A percentile compares a stretch with the other conserved stretches of the same genome.
These are phyloP conservation scores for Ispidina picta DNA, from an alignment of 2,797 vertebrate genomes.

Conservation along the genomic window DNA sequence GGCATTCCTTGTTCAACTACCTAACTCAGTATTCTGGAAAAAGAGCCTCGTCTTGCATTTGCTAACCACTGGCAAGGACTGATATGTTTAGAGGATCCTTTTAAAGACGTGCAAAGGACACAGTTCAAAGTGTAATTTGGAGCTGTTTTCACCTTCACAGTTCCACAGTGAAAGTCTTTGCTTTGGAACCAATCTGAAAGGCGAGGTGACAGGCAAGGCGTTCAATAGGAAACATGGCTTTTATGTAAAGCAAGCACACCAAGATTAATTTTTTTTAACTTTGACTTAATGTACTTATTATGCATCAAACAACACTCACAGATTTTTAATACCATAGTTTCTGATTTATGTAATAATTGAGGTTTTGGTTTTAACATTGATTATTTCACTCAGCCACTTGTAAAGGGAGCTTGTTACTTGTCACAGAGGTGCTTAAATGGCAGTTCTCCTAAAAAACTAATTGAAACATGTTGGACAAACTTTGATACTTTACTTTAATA, in stretches of 20 bases:
- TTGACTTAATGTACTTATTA: background rate
- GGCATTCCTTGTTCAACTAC: conserved; percentile 41
- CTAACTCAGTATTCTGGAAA: conserved; percentile 8
- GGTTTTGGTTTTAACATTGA: background rate
- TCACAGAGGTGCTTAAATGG: background rate
- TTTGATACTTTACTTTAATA: conserved; percentile 38
- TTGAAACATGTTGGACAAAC: conserved; percentile 10
- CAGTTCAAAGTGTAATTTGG: background rate
- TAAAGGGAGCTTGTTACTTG: background rate
- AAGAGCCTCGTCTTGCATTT: conserved; percentile 10
- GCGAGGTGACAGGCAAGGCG: background rate
- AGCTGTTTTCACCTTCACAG: background rate
- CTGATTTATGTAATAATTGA: rapidly evolving
- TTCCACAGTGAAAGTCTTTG: background rate
- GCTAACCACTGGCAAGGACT: conserved; percentile 28
- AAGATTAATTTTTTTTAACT: background rate
- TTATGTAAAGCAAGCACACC: background rate
- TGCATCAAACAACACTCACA: background rate
- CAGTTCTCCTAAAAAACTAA: background rate
- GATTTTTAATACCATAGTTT: background rate
- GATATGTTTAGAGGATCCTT: conserved; percentile 1
- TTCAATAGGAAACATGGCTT: background rate
- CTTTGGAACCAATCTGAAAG: background rate
- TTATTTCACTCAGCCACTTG: background rate
- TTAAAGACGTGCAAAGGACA: conserved; percentile 14